Evolutionary conservation across 1,140 invertebrate genomes (phyloP).

Genomic region (Tetramorium alpestre): DNA sequence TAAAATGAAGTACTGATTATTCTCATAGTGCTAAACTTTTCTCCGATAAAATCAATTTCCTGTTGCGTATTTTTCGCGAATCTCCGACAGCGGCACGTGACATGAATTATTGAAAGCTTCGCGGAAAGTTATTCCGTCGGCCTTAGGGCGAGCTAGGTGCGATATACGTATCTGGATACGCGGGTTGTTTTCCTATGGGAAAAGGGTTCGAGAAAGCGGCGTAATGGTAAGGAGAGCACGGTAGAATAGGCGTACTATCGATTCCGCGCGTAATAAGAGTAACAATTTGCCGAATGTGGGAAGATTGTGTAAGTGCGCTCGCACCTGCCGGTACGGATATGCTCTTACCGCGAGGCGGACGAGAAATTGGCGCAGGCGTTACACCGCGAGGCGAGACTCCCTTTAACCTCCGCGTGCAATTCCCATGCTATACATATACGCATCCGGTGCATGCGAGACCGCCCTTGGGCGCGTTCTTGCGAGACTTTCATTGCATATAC

Average conservation of each 20-base stretch:
- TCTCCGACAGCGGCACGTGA: constrained; percentile 27
- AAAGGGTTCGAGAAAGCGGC: constrained; percentile 50
- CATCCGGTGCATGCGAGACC: constrained; percentile 25
- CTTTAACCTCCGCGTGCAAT: constrained; percentile 33
- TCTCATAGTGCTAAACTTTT: neutral
- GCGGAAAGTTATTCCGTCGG: constrained; percentile 66
- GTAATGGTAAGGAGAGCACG: constrained; percentile 55
- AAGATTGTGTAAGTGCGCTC: constrained; percentile 50
- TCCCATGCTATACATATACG: constrained; percentile 6
- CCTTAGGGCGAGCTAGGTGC: neutral
- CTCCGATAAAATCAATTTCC: constrained; percentile 34
- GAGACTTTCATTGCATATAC: constrained; percentile 36
- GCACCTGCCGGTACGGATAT: constrained; percentile 1
- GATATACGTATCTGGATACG: constrained; percentile 1
- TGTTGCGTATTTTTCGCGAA: constrained; percentile 16
- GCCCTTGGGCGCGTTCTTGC: constrained; percentile 37
- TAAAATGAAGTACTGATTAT: constrained; percentile 25
- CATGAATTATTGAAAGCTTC: constrained; percentile 76
- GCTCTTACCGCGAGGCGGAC: constrained; percentile 10
- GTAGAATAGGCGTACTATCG: constrained; percentile 62
- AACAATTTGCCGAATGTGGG: constrained; percentile 68
- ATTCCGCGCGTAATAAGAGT: constrained; percentile 69
- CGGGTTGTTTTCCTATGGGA: constrained; percentile 12
- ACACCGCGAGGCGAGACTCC: constrained; percentile 7
- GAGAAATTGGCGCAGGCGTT: constrained; percentile 36